Evolutionary conservation across 2,113 vertebrate species (phyloP), one percentile per base, ranked within the genome.

Genomic region (Perca fluviatilis): DNA sequence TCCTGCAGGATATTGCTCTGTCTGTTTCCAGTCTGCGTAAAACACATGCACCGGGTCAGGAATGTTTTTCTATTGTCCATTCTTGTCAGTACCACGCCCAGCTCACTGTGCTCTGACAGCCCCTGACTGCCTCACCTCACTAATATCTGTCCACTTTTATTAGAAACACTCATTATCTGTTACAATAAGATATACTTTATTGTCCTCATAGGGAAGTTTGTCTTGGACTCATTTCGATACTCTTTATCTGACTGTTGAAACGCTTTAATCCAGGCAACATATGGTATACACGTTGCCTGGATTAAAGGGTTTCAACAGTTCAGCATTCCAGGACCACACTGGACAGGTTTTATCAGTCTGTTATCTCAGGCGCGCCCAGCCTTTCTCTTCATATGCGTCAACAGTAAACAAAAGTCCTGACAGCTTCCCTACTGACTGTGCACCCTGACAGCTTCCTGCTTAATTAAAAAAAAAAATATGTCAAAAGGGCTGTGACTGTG

Each of bases 1-100:
- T 54, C 15, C 43, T 57, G 30, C 81, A 88, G 84, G 88, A 88
- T 84, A 84, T 88, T 75, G 30, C 76, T 75, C 54, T 16, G 3
- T 56, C 57, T 15, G 25, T 76, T 78, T 46, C 61, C 0, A 11
- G 12, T 30, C 46, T 2, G 0, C 40, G 36, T 69, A 27, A 67
- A 30, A 54, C 43, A 2, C 14, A 30, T 5, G 11, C 15, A 33
- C 53, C 5, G 0, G 3, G 27, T 25, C 66, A 67, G 53, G 85
- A 86, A 78, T 88, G 78, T 83, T 61, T 64, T 67, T 68, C 60
- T 25, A 69, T 87, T 84, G 82, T 90, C 47, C 3, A 0, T 18
- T 78, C 8, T 0, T 65, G 36, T 57, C 12, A 25, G 50, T 23
- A 0, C 73, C 86, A 47, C 84, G 2, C 86, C 88, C 84, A 4